A percentile compares a stretch with the other conserved stretches of the same genome.
These are phyloP conservation scores for Tipula helvola DNA, from an alignment of 2,888 invertebrate genomes.

Conservation along the genomic window DNA sequence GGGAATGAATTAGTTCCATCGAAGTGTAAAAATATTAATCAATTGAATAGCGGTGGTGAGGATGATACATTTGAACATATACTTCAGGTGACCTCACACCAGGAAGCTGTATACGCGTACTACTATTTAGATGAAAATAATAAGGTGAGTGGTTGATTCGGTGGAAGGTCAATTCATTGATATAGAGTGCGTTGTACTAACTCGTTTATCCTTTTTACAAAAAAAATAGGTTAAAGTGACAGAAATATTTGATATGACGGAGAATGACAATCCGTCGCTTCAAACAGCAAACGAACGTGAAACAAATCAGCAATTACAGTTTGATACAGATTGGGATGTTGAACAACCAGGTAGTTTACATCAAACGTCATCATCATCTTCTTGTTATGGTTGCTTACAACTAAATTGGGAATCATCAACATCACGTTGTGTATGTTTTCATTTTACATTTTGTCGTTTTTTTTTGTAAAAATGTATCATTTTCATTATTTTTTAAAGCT, in stretches of 20 bases:
- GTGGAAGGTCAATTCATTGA: background rate
- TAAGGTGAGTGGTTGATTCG: constrained; percentile 40
- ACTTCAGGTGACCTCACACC: constrained; percentile 64
- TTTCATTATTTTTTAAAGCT: background rate
- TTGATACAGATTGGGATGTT: constrained; percentile 41
- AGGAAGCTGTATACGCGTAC: constrained; percentile 78
- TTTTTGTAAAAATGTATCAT: background rate
- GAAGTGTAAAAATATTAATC: background rate
- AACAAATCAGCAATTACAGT: constrained; percentile 49
- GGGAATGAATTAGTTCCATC: background rate
- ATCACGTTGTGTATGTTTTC: constrained; percentile 12
- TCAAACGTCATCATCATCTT: constrained; percentile 8
- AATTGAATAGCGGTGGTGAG: background rate
- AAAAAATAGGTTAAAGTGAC: constrained; percentile 59
- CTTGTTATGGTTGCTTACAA: constrained; percentile 11
- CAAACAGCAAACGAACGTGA: constrained; percentile 48
- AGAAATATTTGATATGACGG: constrained; percentile 79
- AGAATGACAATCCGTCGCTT: constrained; percentile 53
- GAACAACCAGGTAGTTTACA: constrained; percentile 8
- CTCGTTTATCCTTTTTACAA: constrained; percentile 16
- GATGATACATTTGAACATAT: constrained; percentile 59
- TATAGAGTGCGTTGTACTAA: background rate
- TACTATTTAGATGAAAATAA: constrained; percentile 83
- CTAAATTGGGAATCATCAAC: constrained; percentile 13
- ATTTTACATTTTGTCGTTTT: background rate